Percentiles rank a stretch among this genome's conserved stretches.
These are phyloP conservation scores for Sarcophilus harrisii DNA, from an alignment of 2,797 vertebrate genomes.

Conservation along the genomic window DNA sequence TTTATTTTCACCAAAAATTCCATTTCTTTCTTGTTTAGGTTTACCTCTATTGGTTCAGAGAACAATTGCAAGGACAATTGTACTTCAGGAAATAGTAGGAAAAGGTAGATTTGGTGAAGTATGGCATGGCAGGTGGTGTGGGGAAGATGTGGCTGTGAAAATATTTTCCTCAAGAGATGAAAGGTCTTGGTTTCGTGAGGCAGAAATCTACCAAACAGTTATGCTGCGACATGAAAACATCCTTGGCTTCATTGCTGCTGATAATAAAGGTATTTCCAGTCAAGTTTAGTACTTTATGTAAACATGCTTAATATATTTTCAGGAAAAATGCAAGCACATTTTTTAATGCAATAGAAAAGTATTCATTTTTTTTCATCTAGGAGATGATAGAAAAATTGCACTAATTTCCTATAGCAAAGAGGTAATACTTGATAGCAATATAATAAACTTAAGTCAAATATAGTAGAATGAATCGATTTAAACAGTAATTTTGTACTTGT, in stretches of 20 bases:
- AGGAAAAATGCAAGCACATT: not conserved
- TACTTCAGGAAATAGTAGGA: constrained; percentile 96
- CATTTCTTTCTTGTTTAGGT: constrained; percentile 83
- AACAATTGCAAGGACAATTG: constrained; percentile 96
- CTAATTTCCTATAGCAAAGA: constrained; percentile 18
- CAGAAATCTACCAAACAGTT: constrained; percentile 98
- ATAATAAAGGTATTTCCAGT: constrained; percentile 93
- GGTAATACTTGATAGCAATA: not conserved
- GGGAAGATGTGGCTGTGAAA: constrained; percentile 98
- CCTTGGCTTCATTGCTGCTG: constrained; percentile 97
- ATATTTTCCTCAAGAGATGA: constrained; percentile 98
- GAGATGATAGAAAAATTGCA: constrained; percentile 17
- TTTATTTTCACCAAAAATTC: constrained; percentile 9
- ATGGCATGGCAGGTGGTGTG: constrained; percentile 96
- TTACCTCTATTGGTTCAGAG: constrained; percentile 96
- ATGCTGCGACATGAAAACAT: constrained; percentile 98
- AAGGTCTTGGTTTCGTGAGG: constrained; percentile 97
- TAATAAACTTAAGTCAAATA: not conserved
- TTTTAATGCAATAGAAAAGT: constrained; percentile 2
- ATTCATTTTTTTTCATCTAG: not conserved
- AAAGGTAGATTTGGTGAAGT: constrained; percentile 98
- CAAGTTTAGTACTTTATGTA: constrained; percentile 36
- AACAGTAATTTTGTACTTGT: not conserved
- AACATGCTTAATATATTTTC: not conserved
- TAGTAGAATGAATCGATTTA: not conserved